These are phyloP conservation scores for Trichogramma pretiosum DNA, from an alignment of 1,140 invertebrate species.

Conservation along the genomic window DNA sequence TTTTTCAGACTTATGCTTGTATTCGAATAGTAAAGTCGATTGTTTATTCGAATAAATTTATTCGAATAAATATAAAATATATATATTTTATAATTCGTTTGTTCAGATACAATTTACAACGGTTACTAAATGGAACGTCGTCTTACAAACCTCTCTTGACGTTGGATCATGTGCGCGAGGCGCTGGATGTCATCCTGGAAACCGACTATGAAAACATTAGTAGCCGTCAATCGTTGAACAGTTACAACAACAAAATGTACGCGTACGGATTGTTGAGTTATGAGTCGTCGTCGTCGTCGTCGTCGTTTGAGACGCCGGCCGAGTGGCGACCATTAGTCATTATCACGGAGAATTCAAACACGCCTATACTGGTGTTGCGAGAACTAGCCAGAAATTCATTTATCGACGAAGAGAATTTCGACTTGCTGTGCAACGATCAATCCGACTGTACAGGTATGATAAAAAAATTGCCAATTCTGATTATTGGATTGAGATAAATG, in stretches of 20 bases:
- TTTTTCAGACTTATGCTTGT: too few species aligned
- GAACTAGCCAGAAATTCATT: conserved; percentile 30
- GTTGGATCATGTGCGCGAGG: conserved; percentile 35
- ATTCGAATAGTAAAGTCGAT: too few species aligned
- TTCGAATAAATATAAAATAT: too few species aligned
- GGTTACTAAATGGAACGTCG: conserved; percentile 34
- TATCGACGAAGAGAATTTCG: conserved; percentile 27
- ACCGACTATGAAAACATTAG: background rate
- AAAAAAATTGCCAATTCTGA: conserved; percentile 1
- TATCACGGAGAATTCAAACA: conserved; percentile 27
- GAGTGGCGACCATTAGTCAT: conserved; percentile 36
- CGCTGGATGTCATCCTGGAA: conserved; percentile 31
- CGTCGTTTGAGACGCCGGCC: too few species aligned
- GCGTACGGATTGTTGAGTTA: conserved; percentile 35
- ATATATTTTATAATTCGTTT: too few species aligned
- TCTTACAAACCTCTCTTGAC: conserved; percentile 27
- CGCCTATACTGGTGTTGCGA: conserved; percentile 28
- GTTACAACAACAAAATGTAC: conserved; percentile 40
- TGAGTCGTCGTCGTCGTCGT: too few species aligned
- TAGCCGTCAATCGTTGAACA: conserved; percentile 16
- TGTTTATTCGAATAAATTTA: too few species aligned
- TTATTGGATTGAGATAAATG: too few species aligned
- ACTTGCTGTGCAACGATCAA: conserved; percentile 31
- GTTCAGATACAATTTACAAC: conserved; percentile 33
- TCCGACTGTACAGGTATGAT: conserved; percentile 28